These are phyloP conservation scores for Dicrostonyx torquatus DNA, from an alignment of 2,797 vertebrate species.

Conservation along the genomic window DNA sequence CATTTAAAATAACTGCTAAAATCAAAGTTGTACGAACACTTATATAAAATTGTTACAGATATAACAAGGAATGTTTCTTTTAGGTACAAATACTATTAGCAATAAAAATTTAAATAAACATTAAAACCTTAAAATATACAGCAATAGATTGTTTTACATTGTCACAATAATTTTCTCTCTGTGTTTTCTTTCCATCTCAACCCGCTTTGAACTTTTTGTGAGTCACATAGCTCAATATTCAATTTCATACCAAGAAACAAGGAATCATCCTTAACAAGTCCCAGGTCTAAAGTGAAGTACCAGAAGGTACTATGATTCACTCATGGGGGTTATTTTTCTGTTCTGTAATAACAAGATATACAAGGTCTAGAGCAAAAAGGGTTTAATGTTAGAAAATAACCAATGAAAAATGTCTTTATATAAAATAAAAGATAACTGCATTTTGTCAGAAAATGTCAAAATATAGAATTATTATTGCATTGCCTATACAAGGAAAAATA, in stretches of 20 bases:
- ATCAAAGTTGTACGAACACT: not conserved
- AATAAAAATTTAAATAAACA: not conserved
- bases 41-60: not conserved
- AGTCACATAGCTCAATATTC: not conserved
- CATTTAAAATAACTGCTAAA: not conserved
- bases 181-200: not conserved
- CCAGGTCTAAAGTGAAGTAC: not conserved
- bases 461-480: not conserved
- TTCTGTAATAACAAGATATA: not conserved
- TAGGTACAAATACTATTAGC: not conserved
- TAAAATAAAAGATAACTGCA: not conserved
- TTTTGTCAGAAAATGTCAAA: not conserved
- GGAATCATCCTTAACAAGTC: not conserved
- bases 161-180: not conserved
- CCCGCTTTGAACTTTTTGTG: not conserved
- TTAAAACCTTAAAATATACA: not conserved
- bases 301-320: not conserved
- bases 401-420: not conserved
- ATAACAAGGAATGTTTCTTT: not conserved
- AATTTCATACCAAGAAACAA: not conserved
- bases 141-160: not conserved
- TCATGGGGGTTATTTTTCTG: not conserved
- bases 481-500: not conserved
- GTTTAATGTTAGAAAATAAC: too few relatives aligned
- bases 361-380: not conserved